phyloP scores from a whole-genome alignment of 2,888 invertebrate species.

The Dioctria rufipes region DNA sequence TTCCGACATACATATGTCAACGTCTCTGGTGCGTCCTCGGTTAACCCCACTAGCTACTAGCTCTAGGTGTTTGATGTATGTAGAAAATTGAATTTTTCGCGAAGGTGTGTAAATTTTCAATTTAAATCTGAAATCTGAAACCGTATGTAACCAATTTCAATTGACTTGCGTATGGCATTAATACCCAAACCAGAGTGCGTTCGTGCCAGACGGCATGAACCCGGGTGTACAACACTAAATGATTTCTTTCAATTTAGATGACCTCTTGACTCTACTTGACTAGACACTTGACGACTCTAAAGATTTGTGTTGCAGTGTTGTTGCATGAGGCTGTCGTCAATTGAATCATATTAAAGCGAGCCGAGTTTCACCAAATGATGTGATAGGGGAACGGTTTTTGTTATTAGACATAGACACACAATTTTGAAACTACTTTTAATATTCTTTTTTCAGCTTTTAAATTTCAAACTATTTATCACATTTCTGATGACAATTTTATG shows the following conservation, averaged over 20 bases:
- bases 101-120: not conserved
- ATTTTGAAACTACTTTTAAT: too few relatives aligned
- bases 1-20: constrained; percentile 4
- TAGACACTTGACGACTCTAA: not conserved
- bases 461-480: too few relatives aligned
- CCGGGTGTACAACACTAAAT: not conserved
- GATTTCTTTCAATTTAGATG: not conserved
- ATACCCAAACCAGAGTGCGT: not conserved
- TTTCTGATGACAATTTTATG: too few relatives aligned
- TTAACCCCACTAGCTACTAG: not conserved
- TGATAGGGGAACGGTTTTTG: not conserved
- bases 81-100: not conserved
- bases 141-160: not conserved
- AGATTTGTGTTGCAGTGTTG: not conserved
- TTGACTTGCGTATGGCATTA: not conserved
- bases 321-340: not conserved
- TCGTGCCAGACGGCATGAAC: not conserved
- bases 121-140: not conserved
- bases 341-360: not conserved
- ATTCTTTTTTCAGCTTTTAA: too few relatives aligned
- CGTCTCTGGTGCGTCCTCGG: not conserved
- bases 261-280: not conserved
- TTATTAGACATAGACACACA: too few relatives aligned
- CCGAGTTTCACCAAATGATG: too few relatives aligned
- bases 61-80: not conserved